A percentile compares a stretch with the other conserved stretches of the same genome.
phyloP scores from a whole-genome alignment of 2,113 vertebrate species.

The Pelobates fuscus region DNA sequence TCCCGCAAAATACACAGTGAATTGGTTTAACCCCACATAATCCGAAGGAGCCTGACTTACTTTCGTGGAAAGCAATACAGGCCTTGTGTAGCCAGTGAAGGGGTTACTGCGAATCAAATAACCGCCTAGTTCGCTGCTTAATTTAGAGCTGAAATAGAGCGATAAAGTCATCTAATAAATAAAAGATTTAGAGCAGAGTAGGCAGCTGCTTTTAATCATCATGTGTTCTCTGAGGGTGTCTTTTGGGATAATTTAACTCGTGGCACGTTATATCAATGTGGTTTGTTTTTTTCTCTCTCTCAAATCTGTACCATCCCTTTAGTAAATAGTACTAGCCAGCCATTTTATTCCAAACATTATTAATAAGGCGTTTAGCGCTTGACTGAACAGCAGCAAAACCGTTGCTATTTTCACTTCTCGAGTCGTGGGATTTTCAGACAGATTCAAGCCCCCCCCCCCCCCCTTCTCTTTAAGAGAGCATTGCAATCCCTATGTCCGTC shows the following conservation, averaged over 20 bases:
- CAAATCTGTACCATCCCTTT: constrained; percentile 1
- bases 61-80: background rate
- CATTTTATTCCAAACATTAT: background rate
- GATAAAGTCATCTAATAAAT: constrained; percentile 27
- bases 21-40: background rate
- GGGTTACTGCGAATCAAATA: constrained; percentile 20
- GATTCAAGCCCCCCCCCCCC: too few relatives aligned
- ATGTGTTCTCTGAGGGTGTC: constrained; percentile 10
- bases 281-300: too few relatives aligned
- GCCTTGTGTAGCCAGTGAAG: background rate
- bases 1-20: constrained; percentile 1
- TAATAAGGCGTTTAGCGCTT: too few relatives aligned
- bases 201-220: constrained; percentile 31
- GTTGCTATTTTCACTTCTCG: too few relatives aligned
- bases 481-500: too few relatives aligned
- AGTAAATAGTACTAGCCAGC: background rate
- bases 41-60: background rate
- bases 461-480: too few relatives aligned
- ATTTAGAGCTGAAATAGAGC: constrained; percentile 33
- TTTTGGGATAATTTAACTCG: constrained; percentile 31
- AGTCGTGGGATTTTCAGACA: too few relatives aligned
- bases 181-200: constrained; percentile 25
- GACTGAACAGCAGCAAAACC: too few relatives aligned
- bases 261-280: constrained; percentile 31
- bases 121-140: constrained; percentile 18